Base-by-base conservation (phyloP, 1,140 invertebrate genomes). In the Chironomus striatipennis region DNA sequence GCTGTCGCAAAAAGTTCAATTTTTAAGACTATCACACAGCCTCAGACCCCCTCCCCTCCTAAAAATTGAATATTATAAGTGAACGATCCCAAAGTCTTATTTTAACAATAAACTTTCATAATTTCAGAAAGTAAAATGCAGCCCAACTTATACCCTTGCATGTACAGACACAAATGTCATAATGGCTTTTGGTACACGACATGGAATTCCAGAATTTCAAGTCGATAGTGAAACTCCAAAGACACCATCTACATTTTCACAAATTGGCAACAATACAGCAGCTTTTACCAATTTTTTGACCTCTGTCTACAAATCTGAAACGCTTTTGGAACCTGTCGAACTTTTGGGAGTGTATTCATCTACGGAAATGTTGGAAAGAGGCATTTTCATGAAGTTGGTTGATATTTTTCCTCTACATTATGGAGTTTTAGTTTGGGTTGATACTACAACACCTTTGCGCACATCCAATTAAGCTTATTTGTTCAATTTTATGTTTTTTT, bases 141-240 rank as follows among this genome's bases (percentile, higher is more conserved):
- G 88, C 21, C 85, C 88, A 42, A 87, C 87, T 43, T 91, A 87
- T 77, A 90, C 89, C 0, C 83, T 90, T 34, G 86, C 87, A 47
- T 86, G 85, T 47, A 90, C 89, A 1, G 80, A 85, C 20, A 86
- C 90, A 75, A 90, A 91, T 79, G 86, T 89, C 74, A 81, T 92
- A 1, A 88, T 88, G 73, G 87, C 91, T 75, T 92, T 90, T 89
- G 90, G 90, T 18, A 86, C 88, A 12, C 82, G 85, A 6, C 84
- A 84, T 80, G 80, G 82, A 0, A 73, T 84, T 78, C 78, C 81
- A 74, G 77, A 83, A 73, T 74, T 73, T 74, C 47, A 78, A 75
- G n/a, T 74, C 43, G 73, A 77, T 18, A 47, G 20, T 73, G 65
- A 73, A n/a, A 76, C 73, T n/a, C 75, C 74, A 42, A 76, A 74